phyloP scores from a whole-genome alignment of 2,113 vertebrate genomes.

The Mionectes macconnelli region DNA sequence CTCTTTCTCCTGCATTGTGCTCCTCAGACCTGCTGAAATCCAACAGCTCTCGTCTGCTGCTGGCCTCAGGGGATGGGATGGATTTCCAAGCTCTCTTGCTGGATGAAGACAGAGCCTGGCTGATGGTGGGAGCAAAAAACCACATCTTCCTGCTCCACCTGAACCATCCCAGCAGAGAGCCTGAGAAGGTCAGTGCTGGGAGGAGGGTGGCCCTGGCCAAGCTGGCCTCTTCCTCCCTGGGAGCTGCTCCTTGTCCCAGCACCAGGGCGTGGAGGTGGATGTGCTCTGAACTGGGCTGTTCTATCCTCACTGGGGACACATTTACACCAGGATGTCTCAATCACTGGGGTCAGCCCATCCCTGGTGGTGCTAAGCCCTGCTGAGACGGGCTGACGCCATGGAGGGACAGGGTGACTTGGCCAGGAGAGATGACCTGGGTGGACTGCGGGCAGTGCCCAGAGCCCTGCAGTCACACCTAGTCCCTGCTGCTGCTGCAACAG shows the following conservation, averaged over 20 bases:
- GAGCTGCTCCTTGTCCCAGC: background rate
- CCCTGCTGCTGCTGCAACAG: background rate
- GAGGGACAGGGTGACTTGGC: background rate
- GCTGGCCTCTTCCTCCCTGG: background rate
- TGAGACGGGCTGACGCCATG: background rate
- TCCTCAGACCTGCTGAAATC: conserved; percentile 76
- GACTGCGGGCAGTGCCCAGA: background rate
- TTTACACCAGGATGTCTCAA: background rate
- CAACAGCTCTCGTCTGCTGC: conserved; percentile 74
- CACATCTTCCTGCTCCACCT: conserved; percentile 81
- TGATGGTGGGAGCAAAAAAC: conserved; percentile 84
- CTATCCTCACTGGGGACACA: background rate
- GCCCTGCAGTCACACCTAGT: background rate
- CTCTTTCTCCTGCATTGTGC: background rate
- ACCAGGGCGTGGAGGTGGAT: background rate
- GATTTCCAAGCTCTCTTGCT: conserved; percentile 79
- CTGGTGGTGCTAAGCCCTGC: background rate
- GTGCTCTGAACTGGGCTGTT: background rate
- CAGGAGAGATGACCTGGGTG: background rate
- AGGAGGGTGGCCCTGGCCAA: background rate
- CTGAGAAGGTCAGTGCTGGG: conserved; percentile 71
- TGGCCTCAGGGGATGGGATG: conserved; percentile 62
- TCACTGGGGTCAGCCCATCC: background rate
- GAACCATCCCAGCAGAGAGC: conserved; percentile 70
- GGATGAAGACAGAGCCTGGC: conserved; percentile 83